Evolutionary conservation across 2,888 invertebrate species (phyloP), one percentile per base, ranked within the genome.

Genomic region (Arge pagana): DNA sequence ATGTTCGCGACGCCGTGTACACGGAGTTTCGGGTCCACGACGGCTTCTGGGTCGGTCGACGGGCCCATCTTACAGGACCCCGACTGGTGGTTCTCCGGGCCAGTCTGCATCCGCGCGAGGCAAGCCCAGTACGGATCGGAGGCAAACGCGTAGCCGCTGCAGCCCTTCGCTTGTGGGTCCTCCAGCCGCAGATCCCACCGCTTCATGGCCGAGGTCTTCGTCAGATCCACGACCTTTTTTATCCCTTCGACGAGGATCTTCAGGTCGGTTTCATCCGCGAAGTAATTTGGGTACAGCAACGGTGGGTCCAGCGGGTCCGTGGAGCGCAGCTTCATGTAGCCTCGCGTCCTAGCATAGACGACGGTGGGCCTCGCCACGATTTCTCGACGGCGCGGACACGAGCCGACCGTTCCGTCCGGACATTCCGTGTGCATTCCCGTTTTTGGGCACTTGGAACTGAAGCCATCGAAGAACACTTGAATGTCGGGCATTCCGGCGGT

Each of bases 71-170:
- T 82, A 58, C 83, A 83, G 0, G 83, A 81, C 1, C 81, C 79
- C 3, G 84, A 81, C 64, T 87, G 85, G 69, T 88, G 88, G 63
- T 87, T 86, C 30, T 86, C 79, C 0, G 86, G 86, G 2, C 83
- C 76, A 0, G 85, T 83, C 19, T 84, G 66, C 0, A 82, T 79
- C 36, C 85, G 78, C 3, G 85, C 71, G 19, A 82, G 78, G 64
- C 89, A 89, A 62, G 83, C 83, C 87, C 88, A 87, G 64, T 87
- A 88, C 1, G 76, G 78, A 60, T 87, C 86, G 15, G 80, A 80
- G 48, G 78, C 80, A 59, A 83, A 85, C 18, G 76, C 62, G 52
- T 80, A 78, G 60, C 78, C 68, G 15, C 74, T 72, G 63, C 86
- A 86, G 36, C 81, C 82, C 0, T 83, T 81, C 62, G 83, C 81